Evolutionary conservation across 2,888 invertebrate genomes (phyloP), one percentile per base, ranked within the genome.

Genomic region (Balanococcus diminutus): DNA sequence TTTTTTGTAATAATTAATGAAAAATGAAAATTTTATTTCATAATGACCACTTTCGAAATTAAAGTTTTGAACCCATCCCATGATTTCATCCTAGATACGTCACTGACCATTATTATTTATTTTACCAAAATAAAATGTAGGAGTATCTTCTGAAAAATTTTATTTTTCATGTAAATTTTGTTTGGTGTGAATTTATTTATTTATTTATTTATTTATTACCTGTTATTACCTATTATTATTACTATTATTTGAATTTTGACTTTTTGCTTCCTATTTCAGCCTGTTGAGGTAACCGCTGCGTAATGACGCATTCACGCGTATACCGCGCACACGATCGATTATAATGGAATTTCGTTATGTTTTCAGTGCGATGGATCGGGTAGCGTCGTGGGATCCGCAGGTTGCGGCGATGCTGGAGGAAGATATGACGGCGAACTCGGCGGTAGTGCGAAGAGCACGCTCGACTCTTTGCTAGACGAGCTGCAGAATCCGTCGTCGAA

Each of bases 391-490:
- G 84, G 87, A 72, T 83, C 87, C 82, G 51, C 86, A 86, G 82
- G 82, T 88, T 84, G 88, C 88, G 88, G 88, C 87, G 89, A 92
- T 92, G 89, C 92, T 92, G 89, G 91, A 92, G 87, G 87, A 86
- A 91, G 92, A 91, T 90, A 90, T 91, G 90, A 91, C 91, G 90
- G 89, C 88, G 90, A 90, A 88, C 81, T 86, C 88, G 25, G 87
- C 88, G 25, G 87, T 87, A 94, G 94, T 92, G 92, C 96, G 93
- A 96, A 96, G 94, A 97, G 96, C 95, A 96, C 96, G 94, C 96
- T 97, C 95, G 97, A 97, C 94, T 96, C 96, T 94, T 91, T 97
- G 94, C 92, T 97, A 95, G 96, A 96, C 91, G 96, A 97, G 91
- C 92, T 96, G 88, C 96, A 96, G 91, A 75, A 75, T n/a, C 96